Evolutionary conservation across 2,113 vertebrate genomes (phyloP), one percentile per base, ranked within the genome.

Genomic region (Apodemus speciosus): DNA sequence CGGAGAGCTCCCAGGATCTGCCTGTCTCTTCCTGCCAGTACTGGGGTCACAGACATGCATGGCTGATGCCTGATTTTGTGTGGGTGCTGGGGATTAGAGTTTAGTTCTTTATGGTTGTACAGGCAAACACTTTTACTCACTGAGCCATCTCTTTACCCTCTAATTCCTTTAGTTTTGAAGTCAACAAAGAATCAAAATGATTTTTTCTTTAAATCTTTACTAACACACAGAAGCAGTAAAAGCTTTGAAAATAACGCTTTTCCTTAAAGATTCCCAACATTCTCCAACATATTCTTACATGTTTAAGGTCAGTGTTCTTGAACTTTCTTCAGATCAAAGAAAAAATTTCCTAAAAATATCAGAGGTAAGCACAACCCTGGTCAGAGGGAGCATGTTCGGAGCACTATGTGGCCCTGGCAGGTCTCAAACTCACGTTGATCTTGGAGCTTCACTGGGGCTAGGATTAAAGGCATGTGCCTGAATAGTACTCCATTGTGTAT

Each of bases 161-260:
- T 32, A 27, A 30, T 43, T 3, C 25, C 14, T 27, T 40, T 38
- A 3, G 1, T 76, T 75, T 86, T 68, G 35, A 88, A 53, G 23
- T 94, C 89, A 27, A 13, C n/a, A 85, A 62, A 90, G 18, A 79
- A 91, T 85, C 60, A 96, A 95, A 95, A 62, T 72, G 46, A 95
- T 58, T 88, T 94, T 77, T 76, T 66, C 14, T 93, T 58, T 69
- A 56, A 92, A 86, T 3, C 43, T 89, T 90, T 86, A 90, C 76
- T 21, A 84, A 71, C 71, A 83, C 14, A 89, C 58, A 92, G 76
- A 84, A 92, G 35, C 38, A 85, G 10, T 49, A 69, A 85, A 94
- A 68, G 15, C 89, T 94, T 93, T 93, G 79, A 91, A 94, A 93
- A 86, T 88, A 77, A 96, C 81, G n/a, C 13, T 69, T 92, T 92